Evolutionary conservation across 2,888 invertebrate species (phyloP), one percentile per base, ranked within the genome.

Genomic region (Mesopsocus fuscifrons): DNA sequence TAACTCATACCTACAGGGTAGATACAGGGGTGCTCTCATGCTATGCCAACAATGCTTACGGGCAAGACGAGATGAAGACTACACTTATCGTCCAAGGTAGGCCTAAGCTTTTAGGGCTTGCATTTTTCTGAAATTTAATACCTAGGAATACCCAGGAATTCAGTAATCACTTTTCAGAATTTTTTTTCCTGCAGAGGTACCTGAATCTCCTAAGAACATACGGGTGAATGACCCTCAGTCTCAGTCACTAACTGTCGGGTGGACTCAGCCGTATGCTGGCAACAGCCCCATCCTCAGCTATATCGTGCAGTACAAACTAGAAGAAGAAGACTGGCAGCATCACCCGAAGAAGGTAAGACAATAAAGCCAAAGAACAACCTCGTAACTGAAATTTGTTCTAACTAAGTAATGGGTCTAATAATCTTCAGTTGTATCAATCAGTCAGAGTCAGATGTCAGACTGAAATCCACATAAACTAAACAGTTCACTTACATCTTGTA

Each of bases 11-110:
- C 11, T 80, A 80, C 52, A 68, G 89, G 46, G 82, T 83, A 56
- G 91, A 92, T 63, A 85, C 89, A 1, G 89, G 88, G 8, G 74
- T 82, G 42, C 78, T 89, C 58, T 78, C 83, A 42, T 92, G 92
- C 59, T 72, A 78, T 48, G 88, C 88, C 1, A 78, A 79, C 52
- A 94, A 92, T 62, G 72, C 80, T 41, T 92, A 84, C 56, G 94
- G 92, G 6, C 78, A 81, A 52, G 91, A 89, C 55, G 81, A 85
- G 60, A 83, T 88, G 75, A 77, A 81, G 42, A 83, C 89, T 58
- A 83, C 88, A 57, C 70, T 92, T 47, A 79, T 88, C 42, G 84
- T 92, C 21, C 85, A 91, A 67, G 81, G 85, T 83, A 64, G 56
- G 57, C 26, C 47, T 43, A 26, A 48, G 45, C 33, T 11, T 26